Evolutionary conservation across 2,113 vertebrate genomes (phyloP).

Genomic region (Erpornis zantholeuca): DNA sequence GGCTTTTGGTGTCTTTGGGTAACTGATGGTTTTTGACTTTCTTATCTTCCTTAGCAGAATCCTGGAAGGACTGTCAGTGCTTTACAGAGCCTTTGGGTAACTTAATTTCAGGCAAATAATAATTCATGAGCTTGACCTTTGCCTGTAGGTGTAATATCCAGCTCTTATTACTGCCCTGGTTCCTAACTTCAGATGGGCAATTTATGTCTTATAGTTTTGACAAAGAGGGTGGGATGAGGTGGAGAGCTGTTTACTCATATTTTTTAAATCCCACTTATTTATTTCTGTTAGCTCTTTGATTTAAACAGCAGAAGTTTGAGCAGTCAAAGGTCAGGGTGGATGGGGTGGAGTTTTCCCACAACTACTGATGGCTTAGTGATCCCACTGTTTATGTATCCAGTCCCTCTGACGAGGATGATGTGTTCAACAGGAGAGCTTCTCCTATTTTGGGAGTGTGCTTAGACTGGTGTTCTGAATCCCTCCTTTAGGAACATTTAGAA

Average conservation of each 20-base stretch:
- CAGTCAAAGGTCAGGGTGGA: conserved; percentile 11
- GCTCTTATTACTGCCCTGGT: background rate
- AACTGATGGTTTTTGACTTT: background rate
- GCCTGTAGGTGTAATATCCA: background rate
- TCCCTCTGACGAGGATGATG: background rate
- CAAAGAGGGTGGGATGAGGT: background rate
- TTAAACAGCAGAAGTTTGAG: conserved; percentile 32
- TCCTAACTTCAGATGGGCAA: background rate
- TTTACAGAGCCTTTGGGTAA: background rate
- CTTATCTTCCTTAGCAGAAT: background rate
- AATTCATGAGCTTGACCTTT: background rate
- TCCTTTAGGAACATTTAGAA: background rate
- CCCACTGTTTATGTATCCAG: background rate
- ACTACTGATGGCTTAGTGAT: conserved; percentile 3
- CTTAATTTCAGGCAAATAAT: background rate
- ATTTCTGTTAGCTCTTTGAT: conserved; percentile 51
- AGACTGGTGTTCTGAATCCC: background rate
- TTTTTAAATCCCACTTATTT: background rate
- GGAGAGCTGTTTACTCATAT: background rate
- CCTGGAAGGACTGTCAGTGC: background rate
- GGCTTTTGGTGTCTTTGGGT: background rate
- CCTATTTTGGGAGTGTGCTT: background rate
- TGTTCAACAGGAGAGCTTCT: conserved; percentile 17
- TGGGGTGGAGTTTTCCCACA: conserved; percentile 62
- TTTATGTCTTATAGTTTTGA: background rate